Conservation (phyloP, 1,140 invertebrate species). For the Drosophila punjabiensis region DNA sequence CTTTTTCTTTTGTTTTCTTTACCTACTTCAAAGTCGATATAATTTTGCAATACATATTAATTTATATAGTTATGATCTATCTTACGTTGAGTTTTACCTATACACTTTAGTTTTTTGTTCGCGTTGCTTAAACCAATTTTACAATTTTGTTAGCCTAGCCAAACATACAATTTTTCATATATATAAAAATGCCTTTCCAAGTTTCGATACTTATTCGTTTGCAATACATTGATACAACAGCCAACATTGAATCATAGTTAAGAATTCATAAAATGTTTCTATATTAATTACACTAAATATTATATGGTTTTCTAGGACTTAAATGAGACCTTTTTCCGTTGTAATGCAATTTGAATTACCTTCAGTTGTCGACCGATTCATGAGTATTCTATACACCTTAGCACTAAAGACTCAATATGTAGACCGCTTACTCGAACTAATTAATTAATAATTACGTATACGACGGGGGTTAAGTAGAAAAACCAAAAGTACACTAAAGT, state of each 20-base stretch:
- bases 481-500: conserved; percentile 73
- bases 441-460: conserved; percentile 73
- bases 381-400: conserved; percentile 58
- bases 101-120: conserved; percentile 19
- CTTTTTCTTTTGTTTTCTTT: background rate
- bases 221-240: conserved; percentile 42
- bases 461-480: conserved; percentile 52
- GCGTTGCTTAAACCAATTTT: conserved; percentile 17
- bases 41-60: conserved; percentile 4
- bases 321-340: conserved; percentile 27
- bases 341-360: conserved; percentile 19
- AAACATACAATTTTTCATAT: conserved; percentile 3
- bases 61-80: conserved; percentile 1
- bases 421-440: background rate
- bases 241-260: conserved; percentile 39
- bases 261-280: conserved; percentile 3
- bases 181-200: conserved; percentile 29
- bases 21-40: background rate
- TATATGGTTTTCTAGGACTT: conserved; percentile 9
- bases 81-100: conserved; percentile 12
- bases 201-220: background rate
- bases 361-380: conserved; percentile 4
- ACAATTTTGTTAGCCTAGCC: conserved; percentile 15
- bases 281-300: background rate
- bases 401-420: background rate